These are phyloP conservation scores for Stictocephala bisonia DNA, from an alignment of 2,888 invertebrate genomes.

Conservation along the genomic window DNA sequence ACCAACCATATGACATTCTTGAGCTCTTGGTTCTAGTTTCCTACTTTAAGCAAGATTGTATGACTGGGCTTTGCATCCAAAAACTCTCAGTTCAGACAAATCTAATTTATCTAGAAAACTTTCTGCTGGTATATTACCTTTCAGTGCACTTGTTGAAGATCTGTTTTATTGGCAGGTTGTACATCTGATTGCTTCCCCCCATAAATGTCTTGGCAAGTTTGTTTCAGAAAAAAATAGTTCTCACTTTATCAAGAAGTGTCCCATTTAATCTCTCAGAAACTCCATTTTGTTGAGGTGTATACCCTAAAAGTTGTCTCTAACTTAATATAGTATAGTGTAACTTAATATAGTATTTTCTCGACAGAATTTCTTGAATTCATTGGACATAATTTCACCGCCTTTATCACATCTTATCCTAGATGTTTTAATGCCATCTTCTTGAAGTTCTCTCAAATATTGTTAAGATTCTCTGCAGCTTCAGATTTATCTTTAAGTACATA, in stretches of 20 bases:
- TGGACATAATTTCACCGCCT: conserved; percentile 52
- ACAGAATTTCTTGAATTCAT: conserved; percentile 38
- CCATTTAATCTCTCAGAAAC: conserved; percentile 45
- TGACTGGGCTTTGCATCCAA: conserved; percentile 48
- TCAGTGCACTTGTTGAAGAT: conserved; percentile 38
- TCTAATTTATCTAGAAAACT: conserved; percentile 22
- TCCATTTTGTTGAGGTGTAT: conserved; percentile 48
- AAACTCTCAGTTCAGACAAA: conserved; percentile 37
- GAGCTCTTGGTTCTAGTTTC: conserved; percentile 46
- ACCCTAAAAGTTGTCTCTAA: conserved; percentile 41
- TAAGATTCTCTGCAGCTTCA: too few relatives aligned
- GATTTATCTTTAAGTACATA: too few relatives aligned
- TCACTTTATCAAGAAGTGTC: conserved; percentile 49
- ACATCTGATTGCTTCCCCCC: conserved; percentile 43
- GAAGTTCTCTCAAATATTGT: too few relatives aligned
- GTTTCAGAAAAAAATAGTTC: too few relatives aligned
- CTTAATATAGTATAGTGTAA: too few relatives aligned
- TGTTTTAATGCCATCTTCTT: neutral
- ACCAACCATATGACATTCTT: conserved; percentile 44
- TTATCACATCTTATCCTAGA: conserved; percentile 50
- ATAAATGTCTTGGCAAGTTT: conserved; percentile 45
- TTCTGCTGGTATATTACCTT: conserved; percentile 38
- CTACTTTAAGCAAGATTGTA: conserved; percentile 36
- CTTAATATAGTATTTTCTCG: conserved; percentile 24
- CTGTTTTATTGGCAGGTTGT: conserved; percentile 46